phyloP scores from a whole-genome alignment of 2,113 vertebrate species.

The Cygnus buccinator region DNA sequence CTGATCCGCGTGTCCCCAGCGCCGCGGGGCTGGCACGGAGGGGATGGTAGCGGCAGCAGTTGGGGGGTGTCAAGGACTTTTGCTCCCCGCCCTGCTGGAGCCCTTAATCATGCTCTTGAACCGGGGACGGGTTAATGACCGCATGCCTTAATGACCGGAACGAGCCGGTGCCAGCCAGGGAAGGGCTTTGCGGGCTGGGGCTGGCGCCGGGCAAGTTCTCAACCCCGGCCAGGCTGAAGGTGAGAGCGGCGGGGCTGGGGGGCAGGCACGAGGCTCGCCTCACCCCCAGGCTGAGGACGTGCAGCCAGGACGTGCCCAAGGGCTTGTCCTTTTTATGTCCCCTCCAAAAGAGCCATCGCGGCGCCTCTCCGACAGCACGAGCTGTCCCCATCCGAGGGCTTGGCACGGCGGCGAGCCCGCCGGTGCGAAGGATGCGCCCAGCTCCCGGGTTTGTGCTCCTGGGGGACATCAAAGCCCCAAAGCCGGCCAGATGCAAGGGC shows the following conservation, averaged over 20 bases:
- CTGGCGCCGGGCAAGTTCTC: not conserved
- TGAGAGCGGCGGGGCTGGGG: not conserved
- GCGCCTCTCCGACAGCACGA: not conserved
- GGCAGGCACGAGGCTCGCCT: not conserved
- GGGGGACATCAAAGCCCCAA: not conserved
- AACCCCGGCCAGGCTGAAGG: not conserved
- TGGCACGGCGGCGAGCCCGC: not conserved
- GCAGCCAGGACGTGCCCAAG: rapidly evolving
- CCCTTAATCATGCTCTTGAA: not conserved
- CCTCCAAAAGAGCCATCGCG: rapidly evolving
- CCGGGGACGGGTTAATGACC: not conserved
- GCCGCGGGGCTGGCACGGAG: rapidly evolving
- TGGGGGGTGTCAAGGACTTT: not conserved
- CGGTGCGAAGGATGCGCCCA: rapidly evolving
- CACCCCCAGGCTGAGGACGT: not conserved
- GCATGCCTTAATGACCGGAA: not conserved
- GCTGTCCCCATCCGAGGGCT: not conserved
- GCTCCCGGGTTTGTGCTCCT: not conserved
- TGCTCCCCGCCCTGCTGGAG: rapidly evolving
- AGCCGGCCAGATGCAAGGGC: not conserved
- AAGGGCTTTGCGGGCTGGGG: rapidly evolving
- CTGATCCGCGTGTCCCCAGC: not conserved
- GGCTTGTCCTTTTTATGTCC: rapidly evolving
- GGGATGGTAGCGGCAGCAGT: not conserved
- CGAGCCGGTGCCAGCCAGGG: not conserved